Conservation (phyloP, 1,140 invertebrate species). For the Tetramorium parvispinum region DNA sequence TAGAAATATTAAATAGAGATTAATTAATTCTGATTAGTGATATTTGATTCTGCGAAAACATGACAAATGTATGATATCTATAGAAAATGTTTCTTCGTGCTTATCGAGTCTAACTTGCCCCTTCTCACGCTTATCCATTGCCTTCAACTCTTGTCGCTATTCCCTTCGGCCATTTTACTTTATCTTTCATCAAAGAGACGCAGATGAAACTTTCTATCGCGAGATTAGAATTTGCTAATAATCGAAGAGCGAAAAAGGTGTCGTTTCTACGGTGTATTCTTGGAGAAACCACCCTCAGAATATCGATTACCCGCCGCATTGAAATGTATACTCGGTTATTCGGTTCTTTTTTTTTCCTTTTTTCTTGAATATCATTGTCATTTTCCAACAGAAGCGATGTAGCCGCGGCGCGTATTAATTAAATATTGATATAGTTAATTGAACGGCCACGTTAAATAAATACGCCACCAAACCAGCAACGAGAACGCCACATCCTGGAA, state of each 20-base stretch:
- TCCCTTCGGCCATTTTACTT: constrained; percentile 49
- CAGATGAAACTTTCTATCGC: constrained; percentile 47
- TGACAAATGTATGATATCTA: background rate
- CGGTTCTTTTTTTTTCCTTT: background rate
- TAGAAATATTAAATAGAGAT: background rate
- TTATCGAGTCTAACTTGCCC: constrained; percentile 51
- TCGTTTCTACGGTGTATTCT: background rate
- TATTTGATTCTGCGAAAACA: background rate
- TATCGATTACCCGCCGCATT: constrained; percentile 30
- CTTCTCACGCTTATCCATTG: constrained; percentile 20
- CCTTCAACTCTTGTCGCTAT: background rate
- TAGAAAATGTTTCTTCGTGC: background rate
- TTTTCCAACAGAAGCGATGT: constrained; percentile 23
- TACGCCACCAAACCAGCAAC: constrained; percentile 17
- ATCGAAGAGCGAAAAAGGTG: constrained; percentile 15
- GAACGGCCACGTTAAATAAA: constrained; percentile 54
- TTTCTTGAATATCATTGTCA: constrained; percentile 45
- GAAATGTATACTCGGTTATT: constrained; percentile 11
- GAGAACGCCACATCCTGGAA: background rate
- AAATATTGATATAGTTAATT: constrained; percentile 61
- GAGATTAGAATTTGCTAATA: constrained; percentile 60
- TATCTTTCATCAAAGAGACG: constrained; percentile 56
- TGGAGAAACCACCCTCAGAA: background rate
- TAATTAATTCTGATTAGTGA: constrained; percentile 31
- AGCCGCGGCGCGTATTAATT: constrained; percentile 50